Percentiles rank a stretch among this genome's conserved stretches.
Evolutionary conservation across 2,888 invertebrate genomes (phyloP).

Genomic region (Melieria picta): DNA sequence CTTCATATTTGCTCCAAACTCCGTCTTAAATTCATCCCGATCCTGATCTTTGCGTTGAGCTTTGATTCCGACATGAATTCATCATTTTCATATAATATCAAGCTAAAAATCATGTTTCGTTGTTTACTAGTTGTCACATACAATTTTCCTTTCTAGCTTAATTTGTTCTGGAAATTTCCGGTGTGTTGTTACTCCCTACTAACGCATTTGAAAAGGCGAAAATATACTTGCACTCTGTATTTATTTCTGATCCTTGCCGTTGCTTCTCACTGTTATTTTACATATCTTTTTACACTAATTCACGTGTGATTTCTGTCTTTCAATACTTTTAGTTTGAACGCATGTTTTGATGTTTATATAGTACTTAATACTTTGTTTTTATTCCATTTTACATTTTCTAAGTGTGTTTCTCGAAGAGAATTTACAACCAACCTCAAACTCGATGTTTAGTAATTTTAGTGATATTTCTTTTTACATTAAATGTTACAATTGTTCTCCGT

Average conservation of each 20-base stretch:
- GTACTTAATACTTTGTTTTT: background rate
- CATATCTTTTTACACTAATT: constrained; percentile 17
- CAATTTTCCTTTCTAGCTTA: background rate
- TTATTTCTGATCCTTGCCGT: constrained; percentile 14
- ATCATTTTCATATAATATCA: background rate
- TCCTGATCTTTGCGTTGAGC: constrained; percentile 6
- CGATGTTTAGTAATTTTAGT: constrained; percentile 36
- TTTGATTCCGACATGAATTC: constrained; percentile 5
- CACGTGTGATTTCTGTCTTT: constrained; percentile 18
- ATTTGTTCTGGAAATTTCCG: background rate
- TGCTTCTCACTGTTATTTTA: constrained; percentile 18
- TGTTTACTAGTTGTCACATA: background rate
- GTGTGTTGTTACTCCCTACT: background rate
- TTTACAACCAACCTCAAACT: background rate
- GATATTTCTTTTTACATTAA: constrained; percentile 49
- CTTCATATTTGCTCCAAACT: background rate
- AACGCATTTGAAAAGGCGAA: background rate
- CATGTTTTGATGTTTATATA: constrained; percentile 22
- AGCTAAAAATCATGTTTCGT: constrained; percentile 3
- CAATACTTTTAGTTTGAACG: constrained; percentile 19
- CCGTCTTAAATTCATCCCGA: background rate
- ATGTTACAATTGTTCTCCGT: constrained; percentile 63
- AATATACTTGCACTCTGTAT: constrained; percentile 2
- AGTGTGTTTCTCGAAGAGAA: constrained; percentile 22
- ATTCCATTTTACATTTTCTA: constrained; percentile 12